A percentile compares a stretch with the other conserved stretches of the same genome.
Evolutionary conservation across 2,113 vertebrate genomes (phyloP).

Genomic region (Cichladusa arquata): DNA sequence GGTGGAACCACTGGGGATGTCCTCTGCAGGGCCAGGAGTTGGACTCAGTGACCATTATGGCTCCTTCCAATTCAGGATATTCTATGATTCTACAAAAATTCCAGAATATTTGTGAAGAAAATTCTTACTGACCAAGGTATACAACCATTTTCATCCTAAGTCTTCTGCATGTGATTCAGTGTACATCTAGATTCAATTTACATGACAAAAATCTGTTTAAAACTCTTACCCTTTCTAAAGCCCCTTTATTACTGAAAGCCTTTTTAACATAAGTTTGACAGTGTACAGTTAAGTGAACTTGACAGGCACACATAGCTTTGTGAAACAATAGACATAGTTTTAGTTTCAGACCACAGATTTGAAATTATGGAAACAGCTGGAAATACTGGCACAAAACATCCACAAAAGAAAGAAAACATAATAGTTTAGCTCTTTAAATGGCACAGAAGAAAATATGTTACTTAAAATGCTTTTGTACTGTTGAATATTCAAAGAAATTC

Average conservation of each 20-base stretch:
- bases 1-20: not conserved
- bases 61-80: not conserved
- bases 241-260: not conserved
- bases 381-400: not conserved
- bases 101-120: not conserved
- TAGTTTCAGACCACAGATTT: constrained; percentile 31
- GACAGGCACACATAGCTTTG: not conserved
- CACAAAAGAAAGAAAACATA: not conserved
- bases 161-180: not conserved
- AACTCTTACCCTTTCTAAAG: not conserved
- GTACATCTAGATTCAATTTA: not conserved
- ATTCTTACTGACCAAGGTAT: not conserved
- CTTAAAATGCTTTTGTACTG: constrained; percentile 7
- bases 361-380: constrained; percentile 5
- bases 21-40: not conserved
- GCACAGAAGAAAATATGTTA: not conserved
- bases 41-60: not conserved
- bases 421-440: not conserved
- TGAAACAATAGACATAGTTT: constrained; percentile 34
- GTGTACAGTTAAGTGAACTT: not conserved
- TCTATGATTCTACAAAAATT: not conserved
- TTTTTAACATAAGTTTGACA: not conserved
- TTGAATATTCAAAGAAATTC: not conserved
- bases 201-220: not conserved
- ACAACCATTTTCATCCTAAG: not conserved